Evolutionary conservation across 2,797 vertebrate species (phyloP).

Genomic region (Liasis olivaceus): DNA sequence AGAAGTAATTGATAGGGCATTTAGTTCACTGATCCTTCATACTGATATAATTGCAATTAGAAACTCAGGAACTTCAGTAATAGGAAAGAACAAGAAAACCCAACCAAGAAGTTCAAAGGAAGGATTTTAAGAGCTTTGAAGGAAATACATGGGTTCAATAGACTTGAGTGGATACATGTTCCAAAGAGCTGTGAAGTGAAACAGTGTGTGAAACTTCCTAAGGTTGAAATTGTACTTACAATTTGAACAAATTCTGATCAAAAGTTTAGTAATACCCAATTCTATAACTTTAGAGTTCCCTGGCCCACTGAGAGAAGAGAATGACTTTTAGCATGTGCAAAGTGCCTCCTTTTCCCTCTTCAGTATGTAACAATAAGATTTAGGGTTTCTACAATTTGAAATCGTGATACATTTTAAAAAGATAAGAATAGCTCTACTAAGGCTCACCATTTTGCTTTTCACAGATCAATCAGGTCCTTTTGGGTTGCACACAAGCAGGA

Average conservation of each 20-base stretch:
- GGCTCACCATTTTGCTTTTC: neutral
- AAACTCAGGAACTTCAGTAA: constrained; percentile 36
- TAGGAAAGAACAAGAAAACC: constrained; percentile 51
- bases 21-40: constrained; percentile 43
- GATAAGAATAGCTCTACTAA: neutral
- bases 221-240: constrained; percentile 34
- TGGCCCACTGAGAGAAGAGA: neutral
- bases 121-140: constrained; percentile 47
- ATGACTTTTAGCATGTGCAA: neutral
- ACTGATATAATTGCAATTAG: constrained; percentile 45
- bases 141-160: constrained; percentile 29
- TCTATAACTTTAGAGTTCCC: neutral
- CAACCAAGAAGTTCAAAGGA: constrained; percentile 46
- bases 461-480: neutral
- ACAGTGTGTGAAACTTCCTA: constrained; percentile 40
- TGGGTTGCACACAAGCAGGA: neutral
- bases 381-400: neutral
- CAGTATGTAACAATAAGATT: neutral
- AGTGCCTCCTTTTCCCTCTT: neutral
- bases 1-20: constrained; percentile 42
- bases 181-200: constrained; percentile 47
- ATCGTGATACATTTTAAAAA: neutral
- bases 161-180: constrained; percentile 35
- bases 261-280: neutral
- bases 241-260: constrained; percentile 35